Conservation (phyloP, 2,113 vertebrate genomes). For the Climacteris rufus region DNA sequence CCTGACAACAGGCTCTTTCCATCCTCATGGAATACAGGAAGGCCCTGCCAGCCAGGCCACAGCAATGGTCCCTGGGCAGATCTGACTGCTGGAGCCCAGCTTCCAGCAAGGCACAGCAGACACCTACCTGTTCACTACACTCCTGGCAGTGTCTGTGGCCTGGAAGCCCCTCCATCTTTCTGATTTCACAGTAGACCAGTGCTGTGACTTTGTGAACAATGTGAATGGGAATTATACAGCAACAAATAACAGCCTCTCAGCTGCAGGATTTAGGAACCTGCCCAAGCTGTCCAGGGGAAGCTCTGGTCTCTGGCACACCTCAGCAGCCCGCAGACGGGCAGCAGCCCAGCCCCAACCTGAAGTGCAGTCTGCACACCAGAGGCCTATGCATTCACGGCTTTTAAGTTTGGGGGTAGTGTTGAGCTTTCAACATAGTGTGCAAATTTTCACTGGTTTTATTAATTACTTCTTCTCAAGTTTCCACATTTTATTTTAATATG, state of each 20-base stretch:
- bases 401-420: not conserved
- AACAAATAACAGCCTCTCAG: not conserved
- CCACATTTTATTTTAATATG: not conserved
- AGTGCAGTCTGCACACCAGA: not conserved
- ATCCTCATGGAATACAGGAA: not conserved
- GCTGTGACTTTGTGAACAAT: not conserved
- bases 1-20: not conserved
- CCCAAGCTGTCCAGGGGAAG: rapidly evolving
- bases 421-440: not conserved
- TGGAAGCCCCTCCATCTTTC: not conserved
- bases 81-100: not conserved
- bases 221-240: not conserved
- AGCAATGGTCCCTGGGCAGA: not conserved
- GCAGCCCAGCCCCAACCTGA: not conserved
- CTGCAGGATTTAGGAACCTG: not conserved
- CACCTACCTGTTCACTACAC: rapidly evolving
- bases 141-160: not conserved
- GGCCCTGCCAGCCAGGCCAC: not conserved
- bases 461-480: not conserved
- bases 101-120: not conserved
- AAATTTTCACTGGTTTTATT: slow-evolving; percentile 26
- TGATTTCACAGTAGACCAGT: not conserved
- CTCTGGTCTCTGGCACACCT: not conserved
- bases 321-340: not conserved
- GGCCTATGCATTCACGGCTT: not conserved